A percentile compares a stretch with the other conserved stretches of the same genome.
These are phyloP conservation scores for Drosophila crucigera DNA, from an alignment of 2,888 invertebrate species.

Conservation along the genomic window DNA sequence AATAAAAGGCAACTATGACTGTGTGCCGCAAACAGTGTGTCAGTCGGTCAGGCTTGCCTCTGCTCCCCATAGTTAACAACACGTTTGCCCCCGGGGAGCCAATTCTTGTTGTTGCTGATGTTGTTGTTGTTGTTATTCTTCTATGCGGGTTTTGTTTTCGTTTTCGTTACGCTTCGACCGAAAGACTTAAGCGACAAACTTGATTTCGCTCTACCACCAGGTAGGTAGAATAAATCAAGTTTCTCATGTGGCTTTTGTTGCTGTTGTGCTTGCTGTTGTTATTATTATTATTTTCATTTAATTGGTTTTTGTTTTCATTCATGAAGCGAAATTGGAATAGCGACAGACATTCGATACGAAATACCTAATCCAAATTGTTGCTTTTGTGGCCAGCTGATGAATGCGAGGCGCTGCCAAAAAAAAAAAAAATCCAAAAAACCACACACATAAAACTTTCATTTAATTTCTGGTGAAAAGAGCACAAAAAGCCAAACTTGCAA, in stretches of 20 bases:
- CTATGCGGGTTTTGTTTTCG: conserved; percentile 68
- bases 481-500: conserved; percentile 39
- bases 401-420: conserved; percentile 48
- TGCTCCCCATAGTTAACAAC: conserved; percentile 6
- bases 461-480: conserved; percentile 57
- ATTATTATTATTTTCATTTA: conserved; percentile 62
- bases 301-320: conserved; percentile 66
- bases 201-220: conserved; percentile 34
- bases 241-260: conserved; percentile 8
- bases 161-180: conserved; percentile 77
- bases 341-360: conserved; percentile 34
- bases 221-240: conserved; percentile 36
- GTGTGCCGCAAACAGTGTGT: conserved; percentile 60
- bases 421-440: conserved; percentile 2
- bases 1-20: conserved; percentile 25
- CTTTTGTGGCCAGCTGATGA: conserved; percentile 18
- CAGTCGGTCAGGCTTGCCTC: conserved; percentile 70
- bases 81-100: conserved; percentile 11
- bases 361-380: conserved; percentile 39
- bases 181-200: conserved; percentile 76
- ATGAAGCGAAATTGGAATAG: conserved; percentile 49
- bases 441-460: conserved; percentile 67
- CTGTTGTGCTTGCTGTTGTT: conserved; percentile 19
- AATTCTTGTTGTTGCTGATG: conserved; percentile 10
- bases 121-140: conserved; percentile 20